Evolutionary conservation across 2,113 vertebrate species (phyloP), one percentile per base, ranked within the genome.

Genomic region (Sphaerodactylus townsendi): DNA sequence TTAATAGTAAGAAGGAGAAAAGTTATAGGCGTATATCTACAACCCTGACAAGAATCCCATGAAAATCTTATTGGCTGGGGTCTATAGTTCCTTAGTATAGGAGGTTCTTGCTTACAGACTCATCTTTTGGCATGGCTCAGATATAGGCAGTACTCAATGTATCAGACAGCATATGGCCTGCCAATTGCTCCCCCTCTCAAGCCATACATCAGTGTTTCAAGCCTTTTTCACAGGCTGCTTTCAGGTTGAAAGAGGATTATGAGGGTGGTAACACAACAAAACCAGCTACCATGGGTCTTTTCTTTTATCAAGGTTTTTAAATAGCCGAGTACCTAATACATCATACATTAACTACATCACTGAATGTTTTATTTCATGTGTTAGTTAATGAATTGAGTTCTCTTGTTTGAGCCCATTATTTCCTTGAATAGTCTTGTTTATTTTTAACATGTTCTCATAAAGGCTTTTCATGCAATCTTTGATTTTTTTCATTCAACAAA

Each of bases 1-100:
- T 86, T 82, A 59, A 83, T 84, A 90, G 82, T 86, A 88, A 44
- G 79, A 90, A 83, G 92, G 37, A 35, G 66, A 82, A 84, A 93
- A 77, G 56, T 92, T 94, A 82, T 83, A 88, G 90, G 62, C 77
- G 76, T 78, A 88, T 84, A 28, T 30, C 56, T 28, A 14, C 5
- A 21, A 59, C 21, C 28, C 9, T 53, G 70, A 53, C 46, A 28
- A 53, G 33, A 69, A 37, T 7, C 23, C 56, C 56, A 59, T 59
- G 59, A 37, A 44, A 39, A 65, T n/a, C 21, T 68, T 68, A 39
- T 7, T 69, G 21, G 7, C 28, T 11, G 33, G 44, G 10, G 25
- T 17, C n/a, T 53, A 7, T 39, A 37, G 8, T 30, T 53, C 25
- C 50, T 9, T 71, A 30, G 14, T n/a, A n/a, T n/a, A 39, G 33